A percentile compares a stretch with the other conserved stretches of the same genome.
Evolutionary conservation across 1,140 invertebrate species (phyloP).

Genomic region (Arion vulgaris): DNA sequence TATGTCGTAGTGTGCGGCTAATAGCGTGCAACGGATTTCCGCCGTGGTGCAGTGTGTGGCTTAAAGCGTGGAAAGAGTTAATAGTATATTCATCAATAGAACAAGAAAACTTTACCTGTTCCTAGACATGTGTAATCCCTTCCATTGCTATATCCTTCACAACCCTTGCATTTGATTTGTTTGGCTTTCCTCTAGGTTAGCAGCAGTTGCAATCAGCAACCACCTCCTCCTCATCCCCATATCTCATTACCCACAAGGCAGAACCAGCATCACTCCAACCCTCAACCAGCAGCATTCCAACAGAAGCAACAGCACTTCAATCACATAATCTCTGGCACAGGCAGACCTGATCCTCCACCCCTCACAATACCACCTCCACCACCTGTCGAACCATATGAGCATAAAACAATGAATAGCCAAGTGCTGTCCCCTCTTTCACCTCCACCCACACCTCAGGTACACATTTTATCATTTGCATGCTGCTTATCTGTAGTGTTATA

Average conservation of each 20-base stretch:
- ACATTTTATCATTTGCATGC: slow-evolving; percentile 19
- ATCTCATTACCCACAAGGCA: slow-evolving; percentile 3
- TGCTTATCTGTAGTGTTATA: background rate
- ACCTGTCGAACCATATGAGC: slow-evolving; percentile 9
- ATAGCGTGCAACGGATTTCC: no score
- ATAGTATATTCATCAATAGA: no score
- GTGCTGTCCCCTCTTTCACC: slow-evolving; percentile 35
- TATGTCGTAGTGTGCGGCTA: no score
- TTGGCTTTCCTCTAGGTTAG: slow-evolving; percentile 22
- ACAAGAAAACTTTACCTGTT: no score
- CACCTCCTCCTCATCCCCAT: slow-evolving; percentile 12
- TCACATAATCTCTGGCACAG: background rate
- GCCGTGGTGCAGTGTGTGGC: no score
- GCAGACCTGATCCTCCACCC: slow-evolving; percentile 17
- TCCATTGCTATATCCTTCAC: background rate
- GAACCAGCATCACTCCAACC: background rate
- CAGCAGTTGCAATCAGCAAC: slow-evolving; percentile 16
- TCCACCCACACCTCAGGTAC: slow-evolving; percentile 35
- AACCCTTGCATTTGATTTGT: background rate
- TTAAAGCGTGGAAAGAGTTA: no score
- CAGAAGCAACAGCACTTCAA: slow-evolving; percentile 13
- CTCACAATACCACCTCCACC: slow-evolving; percentile 31
- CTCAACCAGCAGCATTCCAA: slow-evolving; percentile 30
- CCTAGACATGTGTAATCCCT: background rate
- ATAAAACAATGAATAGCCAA: slow-evolving; percentile 2